These are phyloP conservation scores for Hypotaenidia okinawae DNA, from an alignment of 2,797 vertebrate species.

Conservation along the genomic window DNA sequence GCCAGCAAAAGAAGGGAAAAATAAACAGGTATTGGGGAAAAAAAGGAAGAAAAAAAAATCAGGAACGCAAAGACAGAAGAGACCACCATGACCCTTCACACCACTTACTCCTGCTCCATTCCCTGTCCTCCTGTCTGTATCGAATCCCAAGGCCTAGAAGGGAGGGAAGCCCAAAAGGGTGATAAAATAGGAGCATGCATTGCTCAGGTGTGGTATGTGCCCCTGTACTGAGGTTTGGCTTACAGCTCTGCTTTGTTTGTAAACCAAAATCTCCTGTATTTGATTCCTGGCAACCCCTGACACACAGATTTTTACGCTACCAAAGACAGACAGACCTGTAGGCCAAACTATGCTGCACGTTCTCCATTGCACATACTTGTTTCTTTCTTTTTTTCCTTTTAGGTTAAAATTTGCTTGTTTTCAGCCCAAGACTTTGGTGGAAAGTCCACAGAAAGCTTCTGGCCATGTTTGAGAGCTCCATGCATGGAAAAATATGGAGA, in stretches of 20 bases:
- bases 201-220: background rate
- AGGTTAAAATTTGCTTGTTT: background rate
- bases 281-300: background rate
- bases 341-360: background rate
- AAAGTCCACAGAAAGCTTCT: background rate
- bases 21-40: background rate
- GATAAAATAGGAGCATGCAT: background rate
- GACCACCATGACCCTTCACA: background rate
- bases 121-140: background rate
- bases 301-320: background rate
- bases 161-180: background rate
- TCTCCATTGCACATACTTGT: background rate
- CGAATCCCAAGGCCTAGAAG: background rate
- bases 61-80: background rate
- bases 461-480: background rate
- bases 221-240: background rate
- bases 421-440: background rate
- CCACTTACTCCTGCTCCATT: background rate
- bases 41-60: background rate
- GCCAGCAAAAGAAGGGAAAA: background rate
- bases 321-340: background rate
- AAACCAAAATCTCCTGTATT: background rate
- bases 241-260: background rate
- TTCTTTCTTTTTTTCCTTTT: background rate
- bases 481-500: background rate